Percentiles rank a stretch among this genome's conserved stretches.
These are phyloP conservation scores for Nomada hirtipes DNA, from an alignment of 2,888 invertebrate genomes.

Conservation along the genomic window DNA sequence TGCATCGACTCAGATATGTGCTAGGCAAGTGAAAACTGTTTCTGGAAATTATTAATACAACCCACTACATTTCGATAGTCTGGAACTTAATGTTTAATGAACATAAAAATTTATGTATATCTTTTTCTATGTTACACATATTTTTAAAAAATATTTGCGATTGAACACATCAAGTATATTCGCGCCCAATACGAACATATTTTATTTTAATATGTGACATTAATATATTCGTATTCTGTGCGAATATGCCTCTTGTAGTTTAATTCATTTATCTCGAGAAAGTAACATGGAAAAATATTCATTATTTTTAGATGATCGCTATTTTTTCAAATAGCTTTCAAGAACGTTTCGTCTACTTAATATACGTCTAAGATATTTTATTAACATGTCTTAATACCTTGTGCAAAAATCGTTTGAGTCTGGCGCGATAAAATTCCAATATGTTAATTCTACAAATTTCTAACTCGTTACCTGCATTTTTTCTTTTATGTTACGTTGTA, in stretches of 20 bases:
- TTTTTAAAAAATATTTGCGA: background rate
- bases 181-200: constrained; percentile 34
- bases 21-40: background rate
- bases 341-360: constrained; percentile 15
- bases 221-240: constrained; percentile 36
- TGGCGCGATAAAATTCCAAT: constrained; percentile 13
- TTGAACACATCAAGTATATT: constrained; percentile 30
- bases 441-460: constrained; percentile 9
- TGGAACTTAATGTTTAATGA: constrained; percentile 3
- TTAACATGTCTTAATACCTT: constrained; percentile 29
- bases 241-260: constrained; percentile 36
- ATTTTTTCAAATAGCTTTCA: constrained; percentile 23
- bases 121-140: constrained; percentile 2
- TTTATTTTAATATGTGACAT: constrained; percentile 16
- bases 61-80: constrained; percentile 7
- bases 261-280: constrained; percentile 14
- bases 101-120: background rate
- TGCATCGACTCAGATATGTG: background rate
- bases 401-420: constrained; percentile 10
- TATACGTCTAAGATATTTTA: constrained; percentile 11
- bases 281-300: constrained; percentile 10
- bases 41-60: constrained; percentile 27
- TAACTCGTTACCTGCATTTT: constrained; percentile 9
- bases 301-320: constrained; percentile 27
- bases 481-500: constrained; percentile 29